Conservation (phyloP, 1,140 invertebrate genomes). For the Drosophila malerkotliana region DNA sequence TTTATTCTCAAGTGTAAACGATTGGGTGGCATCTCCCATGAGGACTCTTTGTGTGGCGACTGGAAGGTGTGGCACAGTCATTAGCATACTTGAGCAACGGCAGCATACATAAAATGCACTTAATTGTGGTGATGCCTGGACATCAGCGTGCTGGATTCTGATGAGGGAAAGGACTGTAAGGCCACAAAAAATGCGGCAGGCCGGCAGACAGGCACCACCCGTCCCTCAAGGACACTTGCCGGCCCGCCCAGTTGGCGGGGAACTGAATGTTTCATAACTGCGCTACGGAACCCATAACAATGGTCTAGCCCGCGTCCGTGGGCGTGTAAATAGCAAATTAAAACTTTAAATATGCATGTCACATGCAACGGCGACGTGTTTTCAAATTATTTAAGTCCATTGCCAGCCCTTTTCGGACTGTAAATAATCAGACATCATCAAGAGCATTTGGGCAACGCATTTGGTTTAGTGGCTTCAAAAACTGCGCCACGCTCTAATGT, state of each 20-base stretch:
- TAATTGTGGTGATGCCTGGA: slow-evolving; percentile 63
- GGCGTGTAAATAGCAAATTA: slow-evolving; percentile 56
- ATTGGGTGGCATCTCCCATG: not conserved
- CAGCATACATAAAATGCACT: slow-evolving; percentile 76
- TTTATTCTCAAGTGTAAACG: not conserved
- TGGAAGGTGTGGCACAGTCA: slow-evolving; percentile 34
- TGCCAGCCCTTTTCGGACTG: slow-evolving; percentile 20
- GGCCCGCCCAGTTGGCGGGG: slow-evolving; percentile 22
- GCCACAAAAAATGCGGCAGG: not conserved
- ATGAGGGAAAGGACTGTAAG: slow-evolving; percentile 28
- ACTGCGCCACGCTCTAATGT: slow-evolving; percentile 45
- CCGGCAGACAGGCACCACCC: not conserved
- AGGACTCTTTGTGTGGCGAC: not conserved
- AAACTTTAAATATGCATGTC: slow-evolving; percentile 59
- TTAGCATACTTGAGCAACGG: slow-evolving; percentile 78
- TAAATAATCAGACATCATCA: slow-evolving; percentile 9
- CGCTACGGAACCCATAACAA: slow-evolving; percentile 34
- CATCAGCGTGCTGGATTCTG: slow-evolving; percentile 68
- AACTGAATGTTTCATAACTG: slow-evolving; percentile 59
- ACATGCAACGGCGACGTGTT: slow-evolving; percentile 12
- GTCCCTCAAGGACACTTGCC: slow-evolving; percentile 37
- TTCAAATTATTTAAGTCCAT: slow-evolving; percentile 60
- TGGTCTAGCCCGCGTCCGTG: slow-evolving; percentile 13
- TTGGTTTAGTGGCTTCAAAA: not conserved
- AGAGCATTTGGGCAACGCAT: slow-evolving; percentile 22